Percentiles rank a stretch among this genome's conserved stretches.
Conservation (phyloP, 2,113 vertebrate species). For the Dromaius novaehollandiae region DNA sequence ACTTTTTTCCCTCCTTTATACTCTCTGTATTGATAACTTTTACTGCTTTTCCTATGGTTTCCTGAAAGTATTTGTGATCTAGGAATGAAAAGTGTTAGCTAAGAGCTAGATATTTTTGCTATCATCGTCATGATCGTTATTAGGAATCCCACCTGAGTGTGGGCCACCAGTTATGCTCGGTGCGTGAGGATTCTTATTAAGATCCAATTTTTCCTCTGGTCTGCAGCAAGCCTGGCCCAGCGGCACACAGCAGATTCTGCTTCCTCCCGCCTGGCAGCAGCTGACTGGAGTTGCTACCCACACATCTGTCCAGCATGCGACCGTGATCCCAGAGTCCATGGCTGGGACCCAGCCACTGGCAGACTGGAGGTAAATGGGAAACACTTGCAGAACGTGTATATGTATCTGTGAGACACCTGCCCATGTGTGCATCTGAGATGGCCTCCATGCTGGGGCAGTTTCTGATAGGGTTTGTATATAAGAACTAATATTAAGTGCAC, state of each 20-base stretch:
- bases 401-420: background rate
- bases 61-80: background rate
- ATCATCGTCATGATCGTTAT: fast-evolving
- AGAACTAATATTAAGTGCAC: too few species aligned
- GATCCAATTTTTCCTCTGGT: background rate
- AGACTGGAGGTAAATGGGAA: constrained; percentile 92
- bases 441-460: background rate
- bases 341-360: constrained; percentile 89
- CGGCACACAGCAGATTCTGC: constrained; percentile 96
- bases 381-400: background rate
- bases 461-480: background rate
- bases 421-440: background rate
- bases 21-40: background rate
- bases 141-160: background rate
- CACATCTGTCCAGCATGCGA: constrained; percentile 94
- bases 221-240: constrained; percentile 96
- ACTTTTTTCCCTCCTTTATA: background rate
- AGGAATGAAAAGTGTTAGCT: background rate
- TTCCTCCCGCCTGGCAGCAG: constrained; percentile 97
- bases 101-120: background rate
- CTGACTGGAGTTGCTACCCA: constrained; percentile 89
- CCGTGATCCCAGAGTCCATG: constrained; percentile 96
- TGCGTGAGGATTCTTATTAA: background rate
- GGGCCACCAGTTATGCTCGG: fast-evolving
- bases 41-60: background rate